Conservation (phyloP, 2,888 invertebrate species). For the Pedicia rivosa region DNA sequence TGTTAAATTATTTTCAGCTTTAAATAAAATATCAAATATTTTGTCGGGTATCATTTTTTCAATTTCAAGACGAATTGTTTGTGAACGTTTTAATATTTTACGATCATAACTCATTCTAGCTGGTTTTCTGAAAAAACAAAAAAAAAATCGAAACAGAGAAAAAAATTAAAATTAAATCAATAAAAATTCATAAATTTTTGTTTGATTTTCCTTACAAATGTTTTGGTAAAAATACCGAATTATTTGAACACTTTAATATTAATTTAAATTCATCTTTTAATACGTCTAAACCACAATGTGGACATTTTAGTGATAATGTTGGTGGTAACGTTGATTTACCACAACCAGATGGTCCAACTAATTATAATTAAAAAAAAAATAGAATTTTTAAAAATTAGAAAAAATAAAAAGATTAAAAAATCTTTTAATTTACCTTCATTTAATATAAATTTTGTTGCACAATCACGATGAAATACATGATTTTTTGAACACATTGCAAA, state of each 20-base stretch:
- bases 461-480: constrained; percentile 74
- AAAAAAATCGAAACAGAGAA: no score
- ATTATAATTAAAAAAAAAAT: no score
- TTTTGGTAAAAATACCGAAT: constrained; percentile 44
- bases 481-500: constrained; percentile 64
- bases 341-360: no score
- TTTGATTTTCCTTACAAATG: constrained; percentile 23
- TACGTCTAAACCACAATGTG: constrained; percentile 53
- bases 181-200: no score
- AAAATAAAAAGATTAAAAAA: no score
- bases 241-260: constrained; percentile 41
- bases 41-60: constrained; percentile 29
- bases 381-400: no score
- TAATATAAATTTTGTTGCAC: constrained; percentile 37
- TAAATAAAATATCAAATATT: constrained; percentile 26
- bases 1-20: constrained; percentile 13
- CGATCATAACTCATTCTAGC: constrained; percentile 41
- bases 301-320: constrained; percentile 37
- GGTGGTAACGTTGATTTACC: no score
- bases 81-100: no score
- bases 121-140: constrained; percentile 30
- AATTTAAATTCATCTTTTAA: constrained; percentile 31
- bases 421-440: no score
- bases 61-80: no score
- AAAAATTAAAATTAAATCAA: no score